Evolutionary conservation across 2,113 vertebrate species (phyloP), one percentile per base, ranked within the genome.

Genomic region (Pardalotus punctatus): DNA sequence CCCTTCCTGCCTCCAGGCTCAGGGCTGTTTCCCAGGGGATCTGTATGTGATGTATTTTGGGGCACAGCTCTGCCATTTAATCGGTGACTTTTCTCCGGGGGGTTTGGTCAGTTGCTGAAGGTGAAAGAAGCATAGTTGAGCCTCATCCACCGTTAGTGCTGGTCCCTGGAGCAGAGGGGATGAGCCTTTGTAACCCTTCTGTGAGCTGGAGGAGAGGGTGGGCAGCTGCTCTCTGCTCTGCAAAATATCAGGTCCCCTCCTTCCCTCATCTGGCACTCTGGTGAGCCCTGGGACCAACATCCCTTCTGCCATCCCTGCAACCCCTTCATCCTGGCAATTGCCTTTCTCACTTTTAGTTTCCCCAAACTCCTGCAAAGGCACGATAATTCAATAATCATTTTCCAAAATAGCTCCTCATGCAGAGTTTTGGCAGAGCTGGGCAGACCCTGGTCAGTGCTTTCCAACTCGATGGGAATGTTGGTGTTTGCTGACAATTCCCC

Each of bases 41-140:
- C 35, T 69, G 19, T 18, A 5, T 3, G 10, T 8, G 27, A 10
- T 14, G 5, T 62, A 3, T 35, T 57, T 36, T 4, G 1, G 79
- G 42, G 31, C 0, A 3, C 3, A 5, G n/a, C 23, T 85, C 82
- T 74, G 51, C 48, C 2, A 0, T 15, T 81, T 40, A 10, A 1
- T 18, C 27, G 22, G 21, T 2, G 28, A 71, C 36, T 33, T 61
- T 73, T 40, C 28, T 85, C 47, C n/a, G 9, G 17, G 8, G 27
- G 5, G 1, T 27, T 65, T n/a, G 50, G 3, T 45, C 53, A 71
- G 28, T 54, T 3, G 1, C 28, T 23, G 38, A 43, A 80, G 38
- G 20, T 18, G 29, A 38, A 61, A 57, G n/a, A 62, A 29, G 28
- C 14, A 36, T 9, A 51, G 42, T 19, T 90, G 19, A 28, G 35